Evolutionary conservation across 2,888 invertebrate species (phyloP).

Genomic region (Plutella xylostella): DNA sequence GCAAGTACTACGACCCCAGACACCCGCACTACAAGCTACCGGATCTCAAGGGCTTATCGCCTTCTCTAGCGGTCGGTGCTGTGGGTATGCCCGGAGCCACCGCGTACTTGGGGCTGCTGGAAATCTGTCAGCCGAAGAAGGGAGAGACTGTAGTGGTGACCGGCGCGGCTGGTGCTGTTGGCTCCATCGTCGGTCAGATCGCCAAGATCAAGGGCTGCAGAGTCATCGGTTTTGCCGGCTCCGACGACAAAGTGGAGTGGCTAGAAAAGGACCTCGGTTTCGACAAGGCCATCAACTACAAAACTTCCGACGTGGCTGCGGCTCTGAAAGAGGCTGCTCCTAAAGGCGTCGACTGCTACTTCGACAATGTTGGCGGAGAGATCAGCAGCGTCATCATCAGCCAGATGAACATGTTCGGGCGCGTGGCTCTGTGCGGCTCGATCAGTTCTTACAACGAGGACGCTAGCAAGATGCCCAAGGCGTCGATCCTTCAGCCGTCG

Average conservation of each 20-base stretch:
- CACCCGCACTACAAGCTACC: background rate
- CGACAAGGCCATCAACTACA: slow-evolving; percentile 75
- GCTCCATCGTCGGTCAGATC: slow-evolving; percentile 75
- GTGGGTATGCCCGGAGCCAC: slow-evolving; percentile 4
- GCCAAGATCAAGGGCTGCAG: slow-evolving; percentile 68
- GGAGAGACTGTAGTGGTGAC: slow-evolving; percentile 74
- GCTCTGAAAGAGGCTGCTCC: slow-evolving; percentile 69
- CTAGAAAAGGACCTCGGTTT: slow-evolving; percentile 69
- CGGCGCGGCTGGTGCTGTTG: slow-evolving; percentile 77
- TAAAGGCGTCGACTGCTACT: slow-evolving; percentile 74
- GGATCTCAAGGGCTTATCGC: background rate
- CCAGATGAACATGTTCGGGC: slow-evolving; percentile 66
- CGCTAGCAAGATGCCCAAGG: slow-evolving; percentile 9
- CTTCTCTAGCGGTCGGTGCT: background rate
- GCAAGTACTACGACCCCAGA: background rate
- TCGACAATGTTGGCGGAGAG: slow-evolving; percentile 77
- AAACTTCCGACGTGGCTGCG: slow-evolving; percentile 53
- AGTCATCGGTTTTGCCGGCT: slow-evolving; percentile 73
- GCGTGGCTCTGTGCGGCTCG: slow-evolving; percentile 9
- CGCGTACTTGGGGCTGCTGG: slow-evolving; percentile 35
- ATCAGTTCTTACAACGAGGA: slow-evolving; percentile 10
- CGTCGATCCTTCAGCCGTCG: slow-evolving; percentile 42
- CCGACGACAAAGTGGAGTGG: slow-evolving; percentile 74
- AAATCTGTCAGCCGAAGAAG: slow-evolving; percentile 69
- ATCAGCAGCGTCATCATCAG: slow-evolving; percentile 59